Conservation (phyloP, 2,888 invertebrate genomes). For the Brenthis hecate region DNA sequence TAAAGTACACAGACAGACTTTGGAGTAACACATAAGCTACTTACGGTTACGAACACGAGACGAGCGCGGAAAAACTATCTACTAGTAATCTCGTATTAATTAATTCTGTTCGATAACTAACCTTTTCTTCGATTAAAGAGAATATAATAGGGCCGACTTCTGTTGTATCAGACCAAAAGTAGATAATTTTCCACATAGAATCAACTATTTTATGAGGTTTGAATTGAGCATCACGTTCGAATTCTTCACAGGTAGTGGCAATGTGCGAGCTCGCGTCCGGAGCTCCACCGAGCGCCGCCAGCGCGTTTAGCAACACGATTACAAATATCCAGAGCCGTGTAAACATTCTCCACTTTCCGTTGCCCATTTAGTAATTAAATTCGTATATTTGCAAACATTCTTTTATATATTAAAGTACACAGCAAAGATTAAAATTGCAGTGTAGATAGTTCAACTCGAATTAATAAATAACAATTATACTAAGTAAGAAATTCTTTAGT, state of each 20-base stretch:
- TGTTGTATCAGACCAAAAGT: conserved; percentile 63
- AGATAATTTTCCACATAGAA: conserved; percentile 69
- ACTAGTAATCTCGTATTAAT: neutral
- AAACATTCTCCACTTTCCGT: conserved; percentile 60
- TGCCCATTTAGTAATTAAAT: conserved; percentile 54
- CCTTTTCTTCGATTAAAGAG: conserved; percentile 58
- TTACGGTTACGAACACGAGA: too few relatives aligned
- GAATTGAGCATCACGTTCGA: conserved; percentile 61
- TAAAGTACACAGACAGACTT: too few relatives aligned
- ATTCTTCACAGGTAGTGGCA: conserved; percentile 65
- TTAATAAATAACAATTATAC: neutral
- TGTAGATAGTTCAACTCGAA: neutral
- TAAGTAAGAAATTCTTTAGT: neutral
- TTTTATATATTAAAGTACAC: conserved; percentile 48
- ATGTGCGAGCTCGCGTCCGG: conserved; percentile 38
- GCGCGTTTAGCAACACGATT: conserved; percentile 53
- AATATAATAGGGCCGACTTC: conserved; percentile 63
- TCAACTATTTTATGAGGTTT: conserved; percentile 59
- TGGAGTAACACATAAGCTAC: too few relatives aligned
- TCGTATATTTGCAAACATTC: conserved; percentile 49
- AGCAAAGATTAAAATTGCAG: conserved; percentile 47
- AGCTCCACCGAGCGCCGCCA: conserved; percentile 37
- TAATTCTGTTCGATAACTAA: conserved; percentile 41
- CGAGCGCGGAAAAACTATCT: too few relatives aligned
- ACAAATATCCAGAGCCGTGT: conserved; percentile 56